Conservation (phyloP, 2,113 vertebrate genomes). For the Macquaria australasica region DNA sequence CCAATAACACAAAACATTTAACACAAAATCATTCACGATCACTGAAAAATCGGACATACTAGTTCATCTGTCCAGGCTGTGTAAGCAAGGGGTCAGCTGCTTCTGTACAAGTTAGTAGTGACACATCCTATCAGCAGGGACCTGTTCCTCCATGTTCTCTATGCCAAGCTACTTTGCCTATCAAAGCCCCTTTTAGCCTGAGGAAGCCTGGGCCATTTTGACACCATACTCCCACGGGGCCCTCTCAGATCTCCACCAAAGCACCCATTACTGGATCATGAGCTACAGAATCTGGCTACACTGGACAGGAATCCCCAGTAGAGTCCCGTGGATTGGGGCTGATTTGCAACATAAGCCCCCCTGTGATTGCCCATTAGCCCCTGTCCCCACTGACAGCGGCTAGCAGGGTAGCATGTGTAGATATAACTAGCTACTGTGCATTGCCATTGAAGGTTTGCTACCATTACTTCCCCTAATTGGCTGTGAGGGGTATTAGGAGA, state of each 20-base stretch:
- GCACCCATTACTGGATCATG: slow-evolving; percentile 79
- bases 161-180: slow-evolving; percentile 66
- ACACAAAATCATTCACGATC: not conserved
- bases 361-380: slow-evolving; percentile 85
- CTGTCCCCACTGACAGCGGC: slow-evolving; percentile 68
- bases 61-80: not conserved
- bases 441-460: slow-evolving; percentile 71
- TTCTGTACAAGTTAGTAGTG: slow-evolving; percentile 69
- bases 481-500: slow-evolving; percentile 82
- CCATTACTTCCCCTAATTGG: slow-evolving; percentile 82
- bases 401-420: slow-evolving; percentile 80
- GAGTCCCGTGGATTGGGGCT: slow-evolving; percentile 66
- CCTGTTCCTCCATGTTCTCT: slow-evolving; percentile 67
- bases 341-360: slow-evolving; percentile 81
- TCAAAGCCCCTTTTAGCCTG: slow-evolving; percentile 78
- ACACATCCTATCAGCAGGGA: slow-evolving; percentile 74
- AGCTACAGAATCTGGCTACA: slow-evolving; percentile 61
- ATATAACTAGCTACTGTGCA: slow-evolving; percentile 28
- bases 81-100: slow-evolving; percentile 33
- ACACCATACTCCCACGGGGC: slow-evolving; percentile 65
- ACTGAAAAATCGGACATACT: not conserved
- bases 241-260: slow-evolving; percentile 73
- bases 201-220: slow-evolving; percentile 68
- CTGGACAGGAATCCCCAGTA: slow-evolving; percentile 81
- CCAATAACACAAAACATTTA: not conserved